Evolutionary conservation across 30 jellyfish, hydroid and myxozoan genomes (phyloP).

Genomic region (Mastigias papua): DNA sequence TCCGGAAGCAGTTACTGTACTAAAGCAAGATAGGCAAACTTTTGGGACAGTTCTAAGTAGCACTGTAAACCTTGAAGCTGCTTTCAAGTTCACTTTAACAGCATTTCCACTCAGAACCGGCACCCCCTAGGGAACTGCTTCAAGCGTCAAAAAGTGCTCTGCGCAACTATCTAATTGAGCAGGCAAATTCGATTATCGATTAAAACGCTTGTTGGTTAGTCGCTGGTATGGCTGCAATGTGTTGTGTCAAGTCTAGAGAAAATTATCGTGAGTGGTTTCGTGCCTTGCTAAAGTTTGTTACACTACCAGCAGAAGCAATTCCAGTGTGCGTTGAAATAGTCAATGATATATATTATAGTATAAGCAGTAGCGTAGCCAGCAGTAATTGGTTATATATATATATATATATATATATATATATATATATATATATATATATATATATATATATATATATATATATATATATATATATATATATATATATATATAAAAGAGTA

Average conservation of each 20-base stretch:
- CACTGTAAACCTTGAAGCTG: neutral
- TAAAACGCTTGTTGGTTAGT: constrained; percentile 29
- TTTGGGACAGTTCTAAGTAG: constrained; percentile 32
- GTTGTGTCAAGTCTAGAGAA: constrained; percentile 23
- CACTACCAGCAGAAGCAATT: constrained; percentile 10
- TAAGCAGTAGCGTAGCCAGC: too few relatives aligned
- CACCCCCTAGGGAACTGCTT: constrained; percentile 37
- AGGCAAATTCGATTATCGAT: constrained; percentile 27
- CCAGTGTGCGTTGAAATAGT: constrained; percentile 31
- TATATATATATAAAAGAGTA: too few relatives aligned
- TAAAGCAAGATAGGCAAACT: constrained; percentile 64
- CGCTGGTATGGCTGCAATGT: constrained; percentile 36
- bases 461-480: too few relatives aligned
- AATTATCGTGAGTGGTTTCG: neutral
- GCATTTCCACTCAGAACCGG: constrained; percentile 6
- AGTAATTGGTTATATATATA: too few relatives aligned
- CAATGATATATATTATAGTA: neutral
- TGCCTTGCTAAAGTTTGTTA: constrained; percentile 25
- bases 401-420: too few relatives aligned
- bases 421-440: too few relatives aligned
- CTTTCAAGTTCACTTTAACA: neutral
- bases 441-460: too few relatives aligned
- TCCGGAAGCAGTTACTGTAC: constrained; percentile 20
- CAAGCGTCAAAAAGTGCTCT: constrained; percentile 31
- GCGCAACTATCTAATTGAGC: constrained; percentile 25